A percentile compares a stretch with the other conserved stretches of the same genome.
These are phyloP conservation scores for Ormyrus labotus DNA, from an alignment of 2,888 invertebrate genomes.

Conservation along the genomic window DNA sequence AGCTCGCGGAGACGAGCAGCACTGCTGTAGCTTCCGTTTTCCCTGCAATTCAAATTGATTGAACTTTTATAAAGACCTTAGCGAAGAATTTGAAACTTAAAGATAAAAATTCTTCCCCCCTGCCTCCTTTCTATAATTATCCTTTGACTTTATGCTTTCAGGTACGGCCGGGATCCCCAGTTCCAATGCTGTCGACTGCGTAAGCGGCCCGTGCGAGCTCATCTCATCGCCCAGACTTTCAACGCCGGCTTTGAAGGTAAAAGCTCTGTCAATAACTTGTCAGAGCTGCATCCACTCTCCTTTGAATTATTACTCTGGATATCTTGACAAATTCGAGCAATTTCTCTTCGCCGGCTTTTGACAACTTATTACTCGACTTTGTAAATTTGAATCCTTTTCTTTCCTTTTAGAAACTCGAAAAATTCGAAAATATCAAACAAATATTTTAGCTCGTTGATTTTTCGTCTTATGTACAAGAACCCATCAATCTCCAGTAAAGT, in stretches of 20 bases:
- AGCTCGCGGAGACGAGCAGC: background rate
- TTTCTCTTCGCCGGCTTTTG: background rate
- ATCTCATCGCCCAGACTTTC: conserved; percentile 15
- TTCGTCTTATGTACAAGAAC: no score
- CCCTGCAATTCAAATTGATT: conserved; percentile 12
- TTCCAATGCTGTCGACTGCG: background rate
- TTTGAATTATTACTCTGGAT: background rate
- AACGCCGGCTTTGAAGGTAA: background rate
- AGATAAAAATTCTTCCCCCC: background rate
- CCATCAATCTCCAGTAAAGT: no score
- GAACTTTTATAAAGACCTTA: conserved; percentile 15
- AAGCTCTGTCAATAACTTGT: conserved; percentile 17
- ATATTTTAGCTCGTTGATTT: no score
- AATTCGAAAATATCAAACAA: no score
- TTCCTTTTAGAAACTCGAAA: no score
- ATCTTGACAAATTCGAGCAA: background rate
- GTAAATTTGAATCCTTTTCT: no score
- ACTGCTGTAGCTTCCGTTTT: background rate
- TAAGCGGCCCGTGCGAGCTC: background rate
- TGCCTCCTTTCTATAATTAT: background rate
- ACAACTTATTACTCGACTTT: background rate
- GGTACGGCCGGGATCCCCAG: background rate
- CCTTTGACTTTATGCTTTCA: conserved; percentile 2
- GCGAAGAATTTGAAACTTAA: conserved; percentile 14
- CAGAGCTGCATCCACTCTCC: background rate